Evolutionary conservation across 2,797 vertebrate genomes (phyloP).

Genomic region (Artibeus lituratus): DNA sequence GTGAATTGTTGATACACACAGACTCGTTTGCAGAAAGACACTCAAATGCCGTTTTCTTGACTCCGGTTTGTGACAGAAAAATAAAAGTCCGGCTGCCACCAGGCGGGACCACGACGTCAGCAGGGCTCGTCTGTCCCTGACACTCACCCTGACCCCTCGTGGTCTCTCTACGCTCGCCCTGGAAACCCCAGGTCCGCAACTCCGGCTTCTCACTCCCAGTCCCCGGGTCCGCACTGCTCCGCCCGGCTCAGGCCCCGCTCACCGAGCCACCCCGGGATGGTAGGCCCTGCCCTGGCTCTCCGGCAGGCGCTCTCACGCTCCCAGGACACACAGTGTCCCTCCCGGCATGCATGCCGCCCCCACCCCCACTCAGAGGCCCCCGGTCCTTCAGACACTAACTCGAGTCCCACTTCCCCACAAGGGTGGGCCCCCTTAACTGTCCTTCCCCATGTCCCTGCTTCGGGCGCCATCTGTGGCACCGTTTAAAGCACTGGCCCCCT

Average conservation of each 20-base stretch:
- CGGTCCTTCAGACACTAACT: background rate
- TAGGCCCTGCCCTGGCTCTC: background rate
- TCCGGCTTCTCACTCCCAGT: background rate
- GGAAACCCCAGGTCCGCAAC: background rate
- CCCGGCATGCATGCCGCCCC: background rate
- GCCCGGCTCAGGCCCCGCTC: fast-evolving
- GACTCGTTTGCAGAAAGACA: background rate
- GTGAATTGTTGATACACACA: background rate
- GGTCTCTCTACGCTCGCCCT: background rate
- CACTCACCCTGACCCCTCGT: background rate
- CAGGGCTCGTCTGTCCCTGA: too few species aligned
- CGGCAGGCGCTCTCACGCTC: background rate
- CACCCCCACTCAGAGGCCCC: background rate
- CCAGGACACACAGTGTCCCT: background rate
- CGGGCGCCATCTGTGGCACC: fast-evolving
- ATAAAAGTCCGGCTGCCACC: background rate
- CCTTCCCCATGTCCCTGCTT: fast-evolving
- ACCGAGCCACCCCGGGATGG: background rate
- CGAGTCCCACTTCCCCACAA: background rate
- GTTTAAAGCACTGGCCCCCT: background rate
- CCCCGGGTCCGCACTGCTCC: background rate
- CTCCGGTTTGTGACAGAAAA: background rate
- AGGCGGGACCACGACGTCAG: too few species aligned
- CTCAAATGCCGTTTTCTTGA: background rate
- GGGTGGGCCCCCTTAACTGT: background rate